Base-by-base conservation (phyloP, 1,140 invertebrate species). In the Penaeus japonicus region DNA sequence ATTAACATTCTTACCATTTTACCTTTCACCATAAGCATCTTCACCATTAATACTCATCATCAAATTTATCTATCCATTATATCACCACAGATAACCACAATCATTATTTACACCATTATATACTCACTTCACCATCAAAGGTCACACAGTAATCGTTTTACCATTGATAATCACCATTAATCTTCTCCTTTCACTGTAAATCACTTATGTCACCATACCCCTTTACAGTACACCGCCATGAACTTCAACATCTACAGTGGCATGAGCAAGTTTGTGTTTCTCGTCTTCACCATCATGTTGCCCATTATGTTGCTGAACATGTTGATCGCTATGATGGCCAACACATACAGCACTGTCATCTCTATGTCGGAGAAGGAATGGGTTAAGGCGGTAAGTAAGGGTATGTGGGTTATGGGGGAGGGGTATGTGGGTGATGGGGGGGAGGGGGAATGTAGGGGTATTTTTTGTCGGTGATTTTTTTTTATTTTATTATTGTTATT, bases 311-410 rank as follows among this genome's bases (percentile, higher is more conserved):
- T 99, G 90, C 94, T 99, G 5, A 99, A 99, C 95, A 94, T 99
- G 97, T 94, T 99, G 91, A 99, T 99, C 90, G 98, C 98, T 87
- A 99, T 99, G 98, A 99, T 99, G 98, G 98, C 97, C 85, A 99
- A 99, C 92, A 99, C 98, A 0, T 99, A 99, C 92, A 98, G 98
- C 4, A 96, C 99, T 91, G 97, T 99, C 78, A 99, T 99, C 88
- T 96, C 98, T 92, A 97, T 98, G 92, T 99, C 98, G 75, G 98
- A 99, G 92, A 99, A 99, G 92, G 98, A 99, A 92, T 99, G 97
- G 96, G 96, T 99, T 92, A 99, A 99, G 93, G 98, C 98, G 94
- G 97, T 98, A 92, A 92, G 89, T 89, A 78, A 3, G 1, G 3
- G 1, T 0, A 18, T 87, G 30, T 39, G 54, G 53, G 4, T 7